Conservation (phyloP, 2,113 vertebrate species). For the Poeciliopsis turrubarensis region DNA sequence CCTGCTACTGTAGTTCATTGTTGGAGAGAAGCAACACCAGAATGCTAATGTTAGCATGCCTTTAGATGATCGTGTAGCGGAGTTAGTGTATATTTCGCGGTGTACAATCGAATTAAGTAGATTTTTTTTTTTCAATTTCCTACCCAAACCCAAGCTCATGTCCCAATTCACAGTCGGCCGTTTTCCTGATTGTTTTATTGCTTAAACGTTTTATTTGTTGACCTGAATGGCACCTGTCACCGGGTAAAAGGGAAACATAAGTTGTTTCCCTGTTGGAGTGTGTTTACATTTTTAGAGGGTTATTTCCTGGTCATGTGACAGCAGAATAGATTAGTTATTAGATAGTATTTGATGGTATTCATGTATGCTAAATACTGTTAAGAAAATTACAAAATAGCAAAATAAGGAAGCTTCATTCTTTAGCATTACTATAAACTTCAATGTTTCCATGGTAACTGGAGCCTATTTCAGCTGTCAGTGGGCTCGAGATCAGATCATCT, state of each 20-base stretch:
- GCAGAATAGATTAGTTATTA: not conserved
- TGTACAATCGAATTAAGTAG: not conserved
- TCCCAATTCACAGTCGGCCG: not conserved
- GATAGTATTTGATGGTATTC: not conserved
- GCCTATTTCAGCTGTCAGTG: not conserved
- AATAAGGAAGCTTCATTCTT: not conserved
- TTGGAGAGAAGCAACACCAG: constrained; percentile 32
- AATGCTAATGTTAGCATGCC: constrained; percentile 23
- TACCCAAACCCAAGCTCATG: no score
- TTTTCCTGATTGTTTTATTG: constrained; percentile 1
- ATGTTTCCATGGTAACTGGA: not conserved
- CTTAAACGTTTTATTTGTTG: not conserved
- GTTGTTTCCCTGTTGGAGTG: constrained; percentile 24
- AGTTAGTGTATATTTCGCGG: not conserved
- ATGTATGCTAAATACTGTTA: not conserved
- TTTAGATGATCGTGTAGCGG: not conserved
- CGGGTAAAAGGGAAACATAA: constrained; percentile 3
- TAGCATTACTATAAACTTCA: not conserved
- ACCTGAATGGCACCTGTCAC: constrained; percentile 46
- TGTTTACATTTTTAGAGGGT: not conserved
- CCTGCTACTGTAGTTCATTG: constrained; percentile 47
- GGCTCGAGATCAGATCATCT: not conserved
- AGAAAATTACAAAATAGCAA: not conserved
- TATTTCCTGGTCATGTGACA: not conserved
- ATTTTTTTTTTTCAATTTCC: not conserved